phyloP scores from a whole-genome alignment of 2,888 invertebrate species.

The Blastobasis lacticolella region DNA sequence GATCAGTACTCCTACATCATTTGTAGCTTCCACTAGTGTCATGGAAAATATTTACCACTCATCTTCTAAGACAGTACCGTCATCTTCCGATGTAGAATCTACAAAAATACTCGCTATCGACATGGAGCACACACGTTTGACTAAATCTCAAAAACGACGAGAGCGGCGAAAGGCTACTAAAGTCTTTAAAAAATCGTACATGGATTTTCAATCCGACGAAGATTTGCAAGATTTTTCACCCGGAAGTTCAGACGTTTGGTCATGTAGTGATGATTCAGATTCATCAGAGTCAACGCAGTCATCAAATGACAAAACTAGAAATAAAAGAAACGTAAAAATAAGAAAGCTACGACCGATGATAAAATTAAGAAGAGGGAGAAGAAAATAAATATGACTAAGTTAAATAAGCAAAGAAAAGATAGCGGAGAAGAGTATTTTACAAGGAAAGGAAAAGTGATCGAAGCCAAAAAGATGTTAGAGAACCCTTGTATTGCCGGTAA shows the following conservation, averaged over 20 bases:
- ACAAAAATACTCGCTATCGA: too few relatives aligned
- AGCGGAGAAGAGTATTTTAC: background rate
- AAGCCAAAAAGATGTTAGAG: background rate
- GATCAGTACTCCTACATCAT: too few relatives aligned
- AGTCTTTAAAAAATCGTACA: background rate
- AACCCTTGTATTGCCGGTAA: constrained; percentile 9
- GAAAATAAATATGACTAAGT: background rate
- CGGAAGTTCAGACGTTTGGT: background rate
- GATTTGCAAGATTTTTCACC: background rate
- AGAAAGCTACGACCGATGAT: background rate
- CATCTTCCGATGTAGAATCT: too few relatives aligned
- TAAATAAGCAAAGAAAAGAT: background rate
- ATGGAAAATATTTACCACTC: too few relatives aligned
- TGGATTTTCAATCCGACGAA: background rate
- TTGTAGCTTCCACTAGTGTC: too few relatives aligned
- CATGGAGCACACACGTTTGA: too few relatives aligned
- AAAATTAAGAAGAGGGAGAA: background rate
- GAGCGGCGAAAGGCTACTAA: background rate
- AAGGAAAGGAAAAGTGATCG: background rate
- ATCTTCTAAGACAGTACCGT: too few relatives aligned
- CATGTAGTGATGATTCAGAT: background rate
- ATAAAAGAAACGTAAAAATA: background rate
- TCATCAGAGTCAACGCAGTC: background rate
- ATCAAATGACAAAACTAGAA: background rate
- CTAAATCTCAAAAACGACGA: too few relatives aligned